Conservation (phyloP, 2,797 vertebrate species). For the Peromyscus aztecus region DNA sequence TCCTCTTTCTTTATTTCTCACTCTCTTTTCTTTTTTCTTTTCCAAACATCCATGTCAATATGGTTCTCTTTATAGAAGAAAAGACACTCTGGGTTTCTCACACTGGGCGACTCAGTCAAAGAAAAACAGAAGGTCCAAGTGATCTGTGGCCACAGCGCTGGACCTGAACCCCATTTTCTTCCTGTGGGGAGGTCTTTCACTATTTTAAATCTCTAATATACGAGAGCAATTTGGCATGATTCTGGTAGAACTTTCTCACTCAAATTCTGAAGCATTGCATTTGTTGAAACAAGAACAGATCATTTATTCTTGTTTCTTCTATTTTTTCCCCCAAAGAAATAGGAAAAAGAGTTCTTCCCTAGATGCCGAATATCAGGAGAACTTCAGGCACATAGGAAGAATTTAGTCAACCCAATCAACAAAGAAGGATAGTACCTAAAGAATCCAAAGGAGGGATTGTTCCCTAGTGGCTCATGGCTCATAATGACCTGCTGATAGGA, state of each 20-base stretch:
- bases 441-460: background rate
- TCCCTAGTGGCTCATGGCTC: background rate
- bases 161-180: background rate
- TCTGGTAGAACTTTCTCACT: background rate
- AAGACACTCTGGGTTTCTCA: constrained; percentile 21
- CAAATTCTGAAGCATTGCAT: constrained; percentile 4
- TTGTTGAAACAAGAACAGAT: background rate
- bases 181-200: background rate
- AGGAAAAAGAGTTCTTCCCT: background rate
- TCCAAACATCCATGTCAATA: background rate
- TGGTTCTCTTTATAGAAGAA: constrained; percentile 13
- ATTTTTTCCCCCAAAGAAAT: background rate
- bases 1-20: background rate
- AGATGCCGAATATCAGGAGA: background rate
- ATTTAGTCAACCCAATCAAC: background rate
- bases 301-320: background rate
- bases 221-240: background rate
- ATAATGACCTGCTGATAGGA: background rate
- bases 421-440: background rate
- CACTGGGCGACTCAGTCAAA: background rate
- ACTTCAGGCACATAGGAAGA: background rate
- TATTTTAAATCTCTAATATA: constrained; percentile 21
- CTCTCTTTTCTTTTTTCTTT: background rate
- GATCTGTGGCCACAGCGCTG: background rate
- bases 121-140: background rate